Conservation (phyloP, 1,140 invertebrate species). For the Drosophila asahinai region DNA sequence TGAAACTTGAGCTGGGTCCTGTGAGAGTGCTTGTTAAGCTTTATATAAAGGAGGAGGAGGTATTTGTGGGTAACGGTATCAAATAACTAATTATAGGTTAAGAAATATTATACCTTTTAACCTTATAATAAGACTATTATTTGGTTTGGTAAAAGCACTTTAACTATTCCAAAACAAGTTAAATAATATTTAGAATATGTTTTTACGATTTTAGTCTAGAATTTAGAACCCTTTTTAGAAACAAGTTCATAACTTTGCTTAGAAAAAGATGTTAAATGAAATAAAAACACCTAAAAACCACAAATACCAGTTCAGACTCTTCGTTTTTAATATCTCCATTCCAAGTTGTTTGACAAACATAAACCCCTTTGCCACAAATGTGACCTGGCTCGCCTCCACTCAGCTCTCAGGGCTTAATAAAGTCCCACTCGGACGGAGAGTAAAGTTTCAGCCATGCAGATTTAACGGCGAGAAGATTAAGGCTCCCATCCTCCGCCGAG, state of each 20-base stretch:
- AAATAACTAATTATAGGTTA: not conserved
- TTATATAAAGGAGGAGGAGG: not conserved
- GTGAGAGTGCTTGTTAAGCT: not conserved
- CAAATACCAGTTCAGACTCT: not conserved
- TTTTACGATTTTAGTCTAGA: not conserved
- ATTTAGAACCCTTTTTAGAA: not conserved
- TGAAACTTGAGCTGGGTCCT: conserved; percentile 8
- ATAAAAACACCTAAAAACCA: not conserved
- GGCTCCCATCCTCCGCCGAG: not conserved
- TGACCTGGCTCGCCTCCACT: not conserved
- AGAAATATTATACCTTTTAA: no score
- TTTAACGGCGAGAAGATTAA: conserved; percentile 5
- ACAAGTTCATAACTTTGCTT: not conserved
- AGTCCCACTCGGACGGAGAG: not conserved
- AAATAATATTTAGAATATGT: no score
- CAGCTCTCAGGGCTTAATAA: not conserved
- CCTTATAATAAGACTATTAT: no score
- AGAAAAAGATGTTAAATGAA: not conserved
- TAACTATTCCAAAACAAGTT: no score
- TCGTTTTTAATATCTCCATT: no score
- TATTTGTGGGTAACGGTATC: not conserved
- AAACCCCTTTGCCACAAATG: conserved; percentile 1
- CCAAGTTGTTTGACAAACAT: not conserved
- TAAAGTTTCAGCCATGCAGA: conserved; percentile 13
- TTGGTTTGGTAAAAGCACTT: no score